phyloP scores from a whole-genome alignment of 1,140 invertebrate genomes.

The Copidosoma floridanum region DNA sequence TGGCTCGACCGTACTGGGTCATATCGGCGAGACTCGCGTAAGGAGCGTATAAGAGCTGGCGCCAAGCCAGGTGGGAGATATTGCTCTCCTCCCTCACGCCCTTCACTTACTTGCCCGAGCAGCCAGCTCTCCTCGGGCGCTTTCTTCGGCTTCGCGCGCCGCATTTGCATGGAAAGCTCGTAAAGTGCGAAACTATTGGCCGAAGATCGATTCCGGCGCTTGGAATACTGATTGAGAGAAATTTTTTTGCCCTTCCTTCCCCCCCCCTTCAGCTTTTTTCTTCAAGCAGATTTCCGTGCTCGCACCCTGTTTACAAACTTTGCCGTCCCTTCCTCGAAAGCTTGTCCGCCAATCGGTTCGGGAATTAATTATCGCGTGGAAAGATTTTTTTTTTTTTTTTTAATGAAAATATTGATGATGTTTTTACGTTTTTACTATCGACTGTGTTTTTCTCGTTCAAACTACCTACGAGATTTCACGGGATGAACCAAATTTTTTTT shows the following conservation, averaged over 20 bases:
- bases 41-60: slow-evolving; percentile 38
- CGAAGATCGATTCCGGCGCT: slow-evolving; percentile 33
- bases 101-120: too few relatives aligned
- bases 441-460: too few relatives aligned
- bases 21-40: slow-evolving; percentile 27
- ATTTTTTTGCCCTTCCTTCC: neutral
- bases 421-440: too few relatives aligned
- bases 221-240: slow-evolving; percentile 4
- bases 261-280: neutral
- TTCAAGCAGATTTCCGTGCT: too few relatives aligned
- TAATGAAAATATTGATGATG: too few relatives aligned
- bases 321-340: too few relatives aligned
- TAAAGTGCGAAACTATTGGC: slow-evolving; percentile 48
- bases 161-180: slow-evolving; percentile 46
- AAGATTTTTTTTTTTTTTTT: too few relatives aligned
- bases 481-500: too few relatives aligned
- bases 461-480: too few relatives aligned
- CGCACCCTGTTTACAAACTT: too few relatives aligned
- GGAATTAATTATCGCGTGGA: too few relatives aligned
- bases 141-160: slow-evolving; percentile 24
- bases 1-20: slow-evolving; percentile 6
- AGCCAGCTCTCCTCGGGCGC: slow-evolving; percentile 18
- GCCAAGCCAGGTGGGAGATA: slow-evolving; percentile 42
- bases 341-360: too few relatives aligned
- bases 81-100: slow-evolving; percentile 30